phyloP scores from a whole-genome alignment of 2,888 invertebrate species.

The Cistogaster globosa region DNA sequence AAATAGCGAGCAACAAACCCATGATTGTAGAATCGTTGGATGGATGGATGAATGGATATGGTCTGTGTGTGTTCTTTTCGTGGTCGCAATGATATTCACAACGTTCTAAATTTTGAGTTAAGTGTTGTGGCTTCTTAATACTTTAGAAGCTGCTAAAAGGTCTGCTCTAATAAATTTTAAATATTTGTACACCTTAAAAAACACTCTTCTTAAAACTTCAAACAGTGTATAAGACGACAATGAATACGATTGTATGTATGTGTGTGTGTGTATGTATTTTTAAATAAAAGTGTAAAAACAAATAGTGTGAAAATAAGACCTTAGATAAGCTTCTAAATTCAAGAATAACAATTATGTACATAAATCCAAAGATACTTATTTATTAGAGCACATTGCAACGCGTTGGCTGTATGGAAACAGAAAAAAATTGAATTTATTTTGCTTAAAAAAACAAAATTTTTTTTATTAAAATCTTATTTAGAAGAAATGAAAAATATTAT shows the following conservation, averaged over 20 bases:
- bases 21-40: not conserved
- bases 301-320: conserved; percentile 61
- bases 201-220: not conserved
- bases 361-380: not conserved
- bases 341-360: not conserved
- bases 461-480: not conserved
- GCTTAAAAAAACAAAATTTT: conserved; percentile 7
- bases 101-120: not conserved
- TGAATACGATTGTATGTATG: not conserved
- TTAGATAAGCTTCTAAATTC: conserved; percentile 55
- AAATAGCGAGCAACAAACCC: conserved; percentile 24
- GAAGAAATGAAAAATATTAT: conserved; percentile 38
- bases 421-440: conserved; percentile 2
- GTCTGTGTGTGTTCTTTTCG: not conserved
- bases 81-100: conserved; percentile 2
- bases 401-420: not conserved
- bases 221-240: not conserved
- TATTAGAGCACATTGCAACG: not conserved
- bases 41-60: not conserved
- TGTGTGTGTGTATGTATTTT: conserved; percentile 1
- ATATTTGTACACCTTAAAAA: conserved; percentile 21
- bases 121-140: conserved; percentile 30
- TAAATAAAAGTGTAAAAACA: conserved; percentile 69
- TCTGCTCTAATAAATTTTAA: conserved; percentile 59
- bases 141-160: conserved; percentile 56